A percentile compares a stretch with the other conserved stretches of the same genome.
phyloP scores from a whole-genome alignment of 2,113 vertebrate species.

The Rattus rattus region DNA sequence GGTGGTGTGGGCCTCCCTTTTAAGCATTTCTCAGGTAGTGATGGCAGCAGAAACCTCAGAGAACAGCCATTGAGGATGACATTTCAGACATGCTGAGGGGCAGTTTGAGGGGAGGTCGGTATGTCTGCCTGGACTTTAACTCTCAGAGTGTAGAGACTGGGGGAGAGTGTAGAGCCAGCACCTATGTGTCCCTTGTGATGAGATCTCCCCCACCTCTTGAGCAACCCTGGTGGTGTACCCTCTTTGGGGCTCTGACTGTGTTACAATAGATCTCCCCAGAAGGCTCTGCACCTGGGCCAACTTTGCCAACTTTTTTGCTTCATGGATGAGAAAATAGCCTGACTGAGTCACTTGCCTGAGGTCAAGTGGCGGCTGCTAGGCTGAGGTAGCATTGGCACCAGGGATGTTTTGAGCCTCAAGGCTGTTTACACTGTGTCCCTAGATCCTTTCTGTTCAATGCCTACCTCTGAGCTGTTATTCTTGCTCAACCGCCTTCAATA shows the following conservation, averaged over 20 bases:
- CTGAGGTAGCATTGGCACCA: background rate
- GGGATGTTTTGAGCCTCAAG: background rate
- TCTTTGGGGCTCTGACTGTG: no score
- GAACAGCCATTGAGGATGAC: background rate
- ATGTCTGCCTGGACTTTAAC: background rate
- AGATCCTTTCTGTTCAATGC: background rate
- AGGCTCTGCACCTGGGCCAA: no score
- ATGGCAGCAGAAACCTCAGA: background rate
- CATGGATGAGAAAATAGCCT: background rate
- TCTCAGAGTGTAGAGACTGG: background rate
- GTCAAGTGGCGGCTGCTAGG: background rate
- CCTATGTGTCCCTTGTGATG: rapidly evolving
- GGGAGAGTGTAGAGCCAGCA: background rate
- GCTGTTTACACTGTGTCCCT: background rate
- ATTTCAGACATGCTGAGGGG: rapidly evolving
- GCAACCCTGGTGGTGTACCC: no score
- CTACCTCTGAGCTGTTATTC: background rate
- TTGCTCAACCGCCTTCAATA: background rate
- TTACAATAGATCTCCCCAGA: background rate
- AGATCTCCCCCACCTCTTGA: background rate
- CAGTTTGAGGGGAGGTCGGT: background rate
- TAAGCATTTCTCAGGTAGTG: background rate
- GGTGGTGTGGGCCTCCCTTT: background rate
- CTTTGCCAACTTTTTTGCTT: background rate
- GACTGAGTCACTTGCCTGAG: background rate